phyloP scores from a whole-genome alignment of 2,888 invertebrate species.

The Drosophila vallismaia region DNA sequence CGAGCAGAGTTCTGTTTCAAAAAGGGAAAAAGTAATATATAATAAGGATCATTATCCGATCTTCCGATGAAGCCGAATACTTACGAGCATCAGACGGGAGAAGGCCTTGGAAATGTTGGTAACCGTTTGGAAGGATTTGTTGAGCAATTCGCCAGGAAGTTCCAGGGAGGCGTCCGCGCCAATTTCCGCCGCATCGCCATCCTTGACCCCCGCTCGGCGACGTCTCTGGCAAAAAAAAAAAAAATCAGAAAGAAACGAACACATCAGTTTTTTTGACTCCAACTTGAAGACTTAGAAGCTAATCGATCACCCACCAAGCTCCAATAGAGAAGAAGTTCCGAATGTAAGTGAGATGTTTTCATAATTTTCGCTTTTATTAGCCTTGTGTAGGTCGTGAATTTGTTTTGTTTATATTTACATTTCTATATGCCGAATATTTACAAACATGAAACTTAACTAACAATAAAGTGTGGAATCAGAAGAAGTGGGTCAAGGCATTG shows the following conservation, averaged over 20 bases:
- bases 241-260: not conserved
- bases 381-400: constrained; percentile 19
- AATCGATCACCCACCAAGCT: constrained; percentile 6
- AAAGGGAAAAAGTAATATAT: not conserved
- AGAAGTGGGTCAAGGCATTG: not conserved
- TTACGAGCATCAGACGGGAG: constrained; percentile 86
- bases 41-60: not conserved
- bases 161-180: constrained; percentile 86
- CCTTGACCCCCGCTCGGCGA: constrained; percentile 78
- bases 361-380: constrained; percentile 43
- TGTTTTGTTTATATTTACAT: constrained; percentile 31
- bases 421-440: constrained; percentile 68
- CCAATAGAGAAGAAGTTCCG: constrained; percentile 17
- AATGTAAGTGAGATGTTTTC: constrained; percentile 9
- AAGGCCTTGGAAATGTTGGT: constrained; percentile 86
- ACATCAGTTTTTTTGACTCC: not conserved
- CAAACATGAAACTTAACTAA: constrained; percentile 73
- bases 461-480: constrained; percentile 36
- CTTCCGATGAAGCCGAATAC: constrained; percentile 13
- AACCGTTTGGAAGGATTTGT: constrained; percentile 86
- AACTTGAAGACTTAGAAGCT: not conserved
- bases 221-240: constrained; percentile 37
- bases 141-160: constrained; percentile 86
- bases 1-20: constrained; percentile 89
- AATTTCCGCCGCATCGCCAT: constrained; percentile 85